phyloP scores from a whole-genome alignment of 2,888 invertebrate species.

The Drosophila affinis region DNA sequence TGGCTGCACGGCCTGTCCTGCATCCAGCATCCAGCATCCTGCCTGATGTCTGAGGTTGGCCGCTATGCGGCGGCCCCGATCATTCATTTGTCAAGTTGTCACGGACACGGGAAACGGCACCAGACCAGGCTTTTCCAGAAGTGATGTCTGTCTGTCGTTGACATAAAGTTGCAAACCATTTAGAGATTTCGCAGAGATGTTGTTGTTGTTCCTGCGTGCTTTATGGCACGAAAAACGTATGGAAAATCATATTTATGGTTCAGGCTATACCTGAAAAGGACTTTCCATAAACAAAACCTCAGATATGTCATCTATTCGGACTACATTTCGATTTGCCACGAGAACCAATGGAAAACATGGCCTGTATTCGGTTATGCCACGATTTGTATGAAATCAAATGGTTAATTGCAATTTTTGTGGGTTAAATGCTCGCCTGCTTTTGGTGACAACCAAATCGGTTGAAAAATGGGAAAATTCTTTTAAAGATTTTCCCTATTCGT shows the following conservation, averaged over 20 bases:
- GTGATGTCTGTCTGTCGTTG: slow-evolving; percentile 27
- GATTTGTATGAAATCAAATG: not conserved
- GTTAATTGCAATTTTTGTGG: not conserved
- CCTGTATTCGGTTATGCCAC: not conserved
- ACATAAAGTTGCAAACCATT: slow-evolving; percentile 44
- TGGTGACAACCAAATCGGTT: too few relatives aligned
- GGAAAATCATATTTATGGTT: not conserved
- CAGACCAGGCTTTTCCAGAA: not conserved
- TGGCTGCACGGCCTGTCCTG: not conserved
- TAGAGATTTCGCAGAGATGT: slow-evolving; percentile 37
- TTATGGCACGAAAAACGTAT: not conserved
- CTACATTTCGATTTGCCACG: not conserved
- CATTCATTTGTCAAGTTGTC: slow-evolving; percentile 77
- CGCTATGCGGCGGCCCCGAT: slow-evolving; percentile 61
- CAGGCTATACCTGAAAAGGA: not conserved
- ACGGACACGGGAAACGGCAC: slow-evolving; percentile 28
- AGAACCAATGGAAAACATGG: not conserved
- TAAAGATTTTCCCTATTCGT: too few relatives aligned
- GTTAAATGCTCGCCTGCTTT: not conserved
- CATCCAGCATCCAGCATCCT: not conserved
- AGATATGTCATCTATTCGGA: not conserved
- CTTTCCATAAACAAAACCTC: not conserved
- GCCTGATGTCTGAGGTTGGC: slow-evolving; percentile 51
- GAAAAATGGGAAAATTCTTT: too few relatives aligned
- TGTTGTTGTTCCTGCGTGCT: not conserved